phyloP scores from a whole-genome alignment of 2,113 vertebrate genomes.

The Mohoua ochrocephala region DNA sequence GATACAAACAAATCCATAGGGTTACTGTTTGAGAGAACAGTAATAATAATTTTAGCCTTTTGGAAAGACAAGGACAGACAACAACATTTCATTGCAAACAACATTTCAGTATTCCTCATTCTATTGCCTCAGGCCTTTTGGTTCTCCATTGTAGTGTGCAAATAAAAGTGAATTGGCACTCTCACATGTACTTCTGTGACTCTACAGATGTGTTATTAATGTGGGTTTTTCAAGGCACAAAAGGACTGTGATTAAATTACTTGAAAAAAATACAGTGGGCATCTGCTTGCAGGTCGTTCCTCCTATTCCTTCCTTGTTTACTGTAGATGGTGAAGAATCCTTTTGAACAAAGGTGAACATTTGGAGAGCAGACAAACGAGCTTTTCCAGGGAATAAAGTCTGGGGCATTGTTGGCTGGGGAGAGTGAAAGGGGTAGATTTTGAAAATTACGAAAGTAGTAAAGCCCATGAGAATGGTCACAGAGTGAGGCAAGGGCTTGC shows the following conservation, averaged over 20 bases:
- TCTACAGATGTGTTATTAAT: not conserved
- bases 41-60: conserved; percentile 24
- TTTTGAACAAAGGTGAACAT: not conserved
- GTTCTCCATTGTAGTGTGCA: not conserved
- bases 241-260: not conserved
- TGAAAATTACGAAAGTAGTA: not conserved
- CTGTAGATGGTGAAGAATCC: not conserved
- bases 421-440: not conserved
- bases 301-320: not conserved
- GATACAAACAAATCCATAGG: not conserved
- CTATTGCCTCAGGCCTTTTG: not conserved
- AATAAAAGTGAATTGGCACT: conserved; percentile 4
- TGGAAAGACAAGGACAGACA: not conserved
- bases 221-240: not conserved
- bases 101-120: not conserved
- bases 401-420: not conserved
- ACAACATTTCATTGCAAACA: not conserved
- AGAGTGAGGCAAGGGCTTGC: not conserved
- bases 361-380: not conserved
- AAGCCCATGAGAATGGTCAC: not conserved
- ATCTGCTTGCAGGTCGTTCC: not conserved
- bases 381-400: not conserved
- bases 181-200: not conserved
- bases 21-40: not conserved
- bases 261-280: not conserved